Base-by-base conservation (phyloP, 2,888 invertebrate species). In the Ophioninae sp. region DNA sequence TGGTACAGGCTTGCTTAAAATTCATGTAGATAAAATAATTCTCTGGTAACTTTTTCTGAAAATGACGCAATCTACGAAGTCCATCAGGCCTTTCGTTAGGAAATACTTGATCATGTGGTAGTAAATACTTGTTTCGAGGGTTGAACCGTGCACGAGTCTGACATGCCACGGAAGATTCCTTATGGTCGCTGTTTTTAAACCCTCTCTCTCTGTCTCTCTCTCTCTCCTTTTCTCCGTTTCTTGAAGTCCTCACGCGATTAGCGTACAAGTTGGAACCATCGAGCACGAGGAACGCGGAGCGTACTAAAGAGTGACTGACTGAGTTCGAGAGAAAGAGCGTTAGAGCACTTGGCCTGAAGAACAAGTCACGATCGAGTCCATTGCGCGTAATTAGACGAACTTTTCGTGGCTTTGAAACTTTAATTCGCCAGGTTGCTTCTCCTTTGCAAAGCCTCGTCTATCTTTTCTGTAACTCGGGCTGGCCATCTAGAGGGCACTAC, bases 351-450 rank as follows among this genome's bases (percentile, higher is more conserved):
- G 83, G 20, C 64, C 85, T 84, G 79, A 86, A 85, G 87, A 86
- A 88, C 83, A 87, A 88, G 88, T 90, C 90, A 88, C 89, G 89
- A 89, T 88, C 86, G 85, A 85, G 85, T 85, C 85, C 73, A 81
- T 86, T 83, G 85, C 86, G 88, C 86, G 89, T 91, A 91, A 91
- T 91, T 91, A 91, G 89, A 88, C 86, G 86, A 90, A 91, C 88
- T 90, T 91, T 83, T 84, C 83, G 87, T 89, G 88, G 88, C 88
- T 90, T 88, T 88, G 86, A 88, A 91, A 91, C 88, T 91, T 91
- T 88, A 91, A 91, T 90, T 90, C 89, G 87, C 86, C 72, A 68
- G 44, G 82, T 37, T 67, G 61, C 77, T 51, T 68, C 77, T 41
- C 80, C 61, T 74, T 68, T 51, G 64, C 59, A 30, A 58, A 73